Evolutionary conservation across 2,113 vertebrate genomes (phyloP), one percentile per base, ranked within the genome.

Genomic region (Pseudorhombus dupliciocellatus): DNA sequence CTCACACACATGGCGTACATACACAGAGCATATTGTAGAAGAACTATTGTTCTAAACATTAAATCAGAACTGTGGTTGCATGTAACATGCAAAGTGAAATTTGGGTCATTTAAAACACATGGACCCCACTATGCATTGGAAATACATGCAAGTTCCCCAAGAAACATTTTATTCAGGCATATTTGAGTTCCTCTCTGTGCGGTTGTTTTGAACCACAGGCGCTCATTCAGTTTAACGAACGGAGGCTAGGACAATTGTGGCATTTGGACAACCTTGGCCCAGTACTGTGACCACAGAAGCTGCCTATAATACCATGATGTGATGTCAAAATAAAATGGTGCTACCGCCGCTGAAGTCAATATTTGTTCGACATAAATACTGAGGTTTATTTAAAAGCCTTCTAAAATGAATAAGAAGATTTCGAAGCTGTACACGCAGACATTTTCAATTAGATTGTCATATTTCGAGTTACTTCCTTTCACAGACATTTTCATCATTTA

Each of bases 271-370:
- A 28, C 48, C 53, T 31, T 83, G 83, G 87, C 74, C 22, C 31
- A 26, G 66, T 37, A 85, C 55, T 83, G 70, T 31, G 40, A 64
- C 74, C 18, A 15, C 78, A 77, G 74, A 85, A 71, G 70, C 75
- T 71, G 67, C 48, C 65, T 80, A 67, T 77, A 83, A 81, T 66
- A 69, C 81, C 72, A 71, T 82, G 15, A 58, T 73, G 52, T 72
- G 56, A 86, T 87, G 79, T 85, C 65, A 86, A 84, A 89, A 87
- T 86, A 61, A 86, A 85, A 86, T 48, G 53, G 64, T 72, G 53
- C 28, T 9, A 53, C 80, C 64, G 67, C 53, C 67, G 44, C 31
- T 73, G 70, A 67, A 77, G 59, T 66, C 51, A 65, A 70, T 66
- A 72, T 75, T 77, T 50, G 60, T 75, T 77, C 70, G 51, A 77